Conservation (phyloP, 2,888 invertebrate species). For the Torymus texanus region DNA sequence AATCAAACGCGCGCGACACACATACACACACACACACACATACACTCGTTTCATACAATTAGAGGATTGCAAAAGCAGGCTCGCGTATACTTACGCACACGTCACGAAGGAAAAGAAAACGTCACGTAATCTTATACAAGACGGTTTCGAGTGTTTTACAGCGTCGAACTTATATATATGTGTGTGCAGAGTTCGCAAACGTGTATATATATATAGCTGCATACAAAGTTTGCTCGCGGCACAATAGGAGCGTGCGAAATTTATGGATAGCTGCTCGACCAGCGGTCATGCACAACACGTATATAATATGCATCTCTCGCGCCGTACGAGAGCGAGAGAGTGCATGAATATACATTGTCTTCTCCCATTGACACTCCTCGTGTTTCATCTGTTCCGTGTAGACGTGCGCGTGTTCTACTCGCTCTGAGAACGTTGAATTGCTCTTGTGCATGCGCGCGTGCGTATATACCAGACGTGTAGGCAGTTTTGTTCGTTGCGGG, state of each 20-base stretch:
- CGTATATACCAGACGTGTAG: not conserved
- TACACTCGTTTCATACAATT: not conserved
- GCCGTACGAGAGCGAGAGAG: not conserved
- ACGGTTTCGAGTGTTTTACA: too few relatives aligned
- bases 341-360: conserved; percentile 32
- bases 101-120: too few relatives aligned
- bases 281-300: not conserved
- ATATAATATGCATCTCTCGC: not conserved
- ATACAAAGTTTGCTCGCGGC: conserved; percentile 8
- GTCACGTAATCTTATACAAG: too few relatives aligned
- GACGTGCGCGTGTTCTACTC: too few relatives aligned
- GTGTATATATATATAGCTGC: not conserved
- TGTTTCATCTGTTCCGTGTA: conserved; percentile 11
- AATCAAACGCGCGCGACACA: not conserved
- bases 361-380: conserved; percentile 39
- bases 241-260: conserved; percentile 5
- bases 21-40: too few relatives aligned
- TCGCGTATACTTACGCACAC: not conserved
- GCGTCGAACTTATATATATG: too few relatives aligned
- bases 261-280: conserved; percentile 5
- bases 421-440: too few relatives aligned
- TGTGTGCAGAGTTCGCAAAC: not conserved
- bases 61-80: not conserved
- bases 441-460: not conserved
- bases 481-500: not conserved